Evolutionary conservation across 2,888 invertebrate genomes (phyloP).

Genomic region (Lamellibrachia columna): DNA sequence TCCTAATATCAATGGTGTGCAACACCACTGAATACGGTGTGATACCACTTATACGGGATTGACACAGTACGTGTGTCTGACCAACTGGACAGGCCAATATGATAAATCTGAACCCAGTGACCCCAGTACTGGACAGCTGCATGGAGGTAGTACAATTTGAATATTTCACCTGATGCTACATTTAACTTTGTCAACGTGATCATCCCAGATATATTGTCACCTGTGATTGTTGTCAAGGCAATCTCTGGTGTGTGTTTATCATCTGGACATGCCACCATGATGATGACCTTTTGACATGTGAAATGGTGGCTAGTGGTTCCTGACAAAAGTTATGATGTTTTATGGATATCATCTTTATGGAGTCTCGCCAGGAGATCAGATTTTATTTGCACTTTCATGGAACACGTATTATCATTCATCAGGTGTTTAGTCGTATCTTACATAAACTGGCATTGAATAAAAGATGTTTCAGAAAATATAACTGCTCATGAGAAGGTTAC

Average conservation of each 20-base stretch:
- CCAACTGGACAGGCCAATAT: not conserved
- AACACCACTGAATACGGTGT: not conserved
- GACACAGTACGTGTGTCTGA: not conserved
- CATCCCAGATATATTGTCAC: not conserved
- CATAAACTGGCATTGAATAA: not conserved
- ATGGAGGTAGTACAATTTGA: not conserved
- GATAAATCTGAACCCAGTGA: not conserved
- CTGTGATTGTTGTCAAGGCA: not conserved
- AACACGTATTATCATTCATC: not conserved
- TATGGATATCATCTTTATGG: not conserved
- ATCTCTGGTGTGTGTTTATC: not conserved
- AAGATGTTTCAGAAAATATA: not conserved
- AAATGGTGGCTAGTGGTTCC: not conserved
- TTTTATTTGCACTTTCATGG: not conserved
- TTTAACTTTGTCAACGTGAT: not conserved
- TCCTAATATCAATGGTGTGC: not conserved
- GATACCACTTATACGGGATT: not conserved
- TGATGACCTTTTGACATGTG: not conserved
- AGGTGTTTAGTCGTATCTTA: not conserved
- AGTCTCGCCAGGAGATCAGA: not conserved
- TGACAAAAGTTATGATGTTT: not conserved
- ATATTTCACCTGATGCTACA: not conserved
- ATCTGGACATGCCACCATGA: not conserved
- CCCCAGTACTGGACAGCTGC: no score
- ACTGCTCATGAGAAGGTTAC: not conserved